A percentile compares a stretch with the other conserved stretches of the same genome.
Evolutionary conservation across 2,888 invertebrate species (phyloP).

Genomic region (Hypena proboscidalis): DNA sequence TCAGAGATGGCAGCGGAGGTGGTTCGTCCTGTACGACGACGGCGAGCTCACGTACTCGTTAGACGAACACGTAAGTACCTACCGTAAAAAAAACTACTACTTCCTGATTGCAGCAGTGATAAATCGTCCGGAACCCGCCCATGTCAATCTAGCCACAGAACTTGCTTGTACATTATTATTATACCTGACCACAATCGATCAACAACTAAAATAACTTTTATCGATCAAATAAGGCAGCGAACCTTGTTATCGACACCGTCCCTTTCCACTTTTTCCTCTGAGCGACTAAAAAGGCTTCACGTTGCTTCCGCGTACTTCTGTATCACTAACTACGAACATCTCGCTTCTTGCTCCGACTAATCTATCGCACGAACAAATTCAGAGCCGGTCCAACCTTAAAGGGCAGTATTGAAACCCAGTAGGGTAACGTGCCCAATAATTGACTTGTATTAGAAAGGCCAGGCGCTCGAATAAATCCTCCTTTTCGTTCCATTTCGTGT

Average conservation of each 20-base stretch:
- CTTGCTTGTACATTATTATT: not conserved
- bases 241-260: slow-evolving; percentile 40
- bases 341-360: slow-evolving; percentile 42
- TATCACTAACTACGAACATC: slow-evolving; percentile 41
- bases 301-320: slow-evolving; percentile 48
- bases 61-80: slow-evolving; percentile 98
- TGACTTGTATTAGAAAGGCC: slow-evolving; percentile 61
- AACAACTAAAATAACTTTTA: slow-evolving; percentile 26
- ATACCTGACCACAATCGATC: not conserved
- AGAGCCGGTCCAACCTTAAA: slow-evolving; percentile 43
- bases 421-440: slow-evolving; percentile 58
- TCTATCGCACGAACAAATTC: slow-evolving; percentile 51
- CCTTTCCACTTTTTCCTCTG: slow-evolving; percentile 39
- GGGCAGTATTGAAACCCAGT: slow-evolving; percentile 50
- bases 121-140: not conserved
- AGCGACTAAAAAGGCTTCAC: slow-evolving; percentile 37
- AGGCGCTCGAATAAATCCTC: slow-evolving; percentile 23
- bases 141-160: not conserved
- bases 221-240: slow-evolving; percentile 29
- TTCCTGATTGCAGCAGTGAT: not conserved
- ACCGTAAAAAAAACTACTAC: not conserved
- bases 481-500: slow-evolving; percentile 26
- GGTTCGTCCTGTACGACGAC: slow-evolving; percentile 99
- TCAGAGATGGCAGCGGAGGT: slow-evolving; percentile 99
- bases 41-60: slow-evolving; percentile 98